Evolutionary conservation across 2,113 vertebrate species (phyloP).

Genomic region (Mungos mungo): DNA sequence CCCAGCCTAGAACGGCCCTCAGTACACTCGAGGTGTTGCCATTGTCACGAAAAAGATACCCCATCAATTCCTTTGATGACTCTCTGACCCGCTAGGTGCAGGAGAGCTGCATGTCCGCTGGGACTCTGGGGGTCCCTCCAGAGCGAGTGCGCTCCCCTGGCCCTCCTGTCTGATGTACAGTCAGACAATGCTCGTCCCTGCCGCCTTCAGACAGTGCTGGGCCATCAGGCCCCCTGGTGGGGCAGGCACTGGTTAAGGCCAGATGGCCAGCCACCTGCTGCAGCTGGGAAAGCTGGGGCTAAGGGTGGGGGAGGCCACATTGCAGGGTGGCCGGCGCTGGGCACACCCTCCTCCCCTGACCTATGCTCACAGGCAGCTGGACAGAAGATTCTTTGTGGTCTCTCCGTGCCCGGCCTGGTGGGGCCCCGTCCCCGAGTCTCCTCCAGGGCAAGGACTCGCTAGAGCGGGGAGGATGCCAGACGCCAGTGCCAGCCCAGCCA

Average conservation of each 20-base stretch:
- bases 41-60: neutral
- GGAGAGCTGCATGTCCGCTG: rapidly evolving
- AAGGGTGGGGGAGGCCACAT: neutral
- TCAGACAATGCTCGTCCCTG: neutral
- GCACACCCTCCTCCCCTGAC: neutral
- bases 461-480: rapidly evolving
- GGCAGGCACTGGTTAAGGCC: too few species aligned
- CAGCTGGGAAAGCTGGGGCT: neutral
- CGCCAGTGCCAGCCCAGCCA: neutral
- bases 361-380: too few species aligned
- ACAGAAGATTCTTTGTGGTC: neutral
- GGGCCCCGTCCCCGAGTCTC: neutral
- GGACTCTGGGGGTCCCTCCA: neutral
- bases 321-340: neutral
- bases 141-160: neutral
- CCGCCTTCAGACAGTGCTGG: too few species aligned
- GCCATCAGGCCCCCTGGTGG: neutral
- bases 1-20: neutral
- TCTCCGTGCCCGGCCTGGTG: neutral
- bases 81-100: neutral
- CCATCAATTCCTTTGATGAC: neutral
- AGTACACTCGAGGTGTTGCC: neutral
- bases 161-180: too few species aligned
- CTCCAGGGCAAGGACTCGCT: too few species aligned
- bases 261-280: neutral